Conservation (phyloP, 2,888 invertebrate species). For the Ypsolopha scabrella region DNA sequence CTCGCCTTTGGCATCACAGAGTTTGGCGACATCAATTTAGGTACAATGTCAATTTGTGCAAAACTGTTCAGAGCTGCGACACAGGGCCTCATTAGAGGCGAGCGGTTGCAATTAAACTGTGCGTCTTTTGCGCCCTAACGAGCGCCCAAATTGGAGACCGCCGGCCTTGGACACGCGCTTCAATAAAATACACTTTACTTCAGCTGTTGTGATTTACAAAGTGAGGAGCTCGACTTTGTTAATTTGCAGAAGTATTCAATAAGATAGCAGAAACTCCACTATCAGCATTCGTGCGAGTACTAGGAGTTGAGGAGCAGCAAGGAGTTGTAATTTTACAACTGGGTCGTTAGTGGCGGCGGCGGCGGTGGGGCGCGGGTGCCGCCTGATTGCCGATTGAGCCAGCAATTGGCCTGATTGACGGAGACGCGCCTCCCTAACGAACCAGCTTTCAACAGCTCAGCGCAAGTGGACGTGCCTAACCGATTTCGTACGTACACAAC, state of each 20-base stretch:
- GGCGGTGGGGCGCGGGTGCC: slow-evolving; percentile 21
- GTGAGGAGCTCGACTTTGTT: neutral
- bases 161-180: slow-evolving; percentile 49
- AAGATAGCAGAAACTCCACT: neutral
- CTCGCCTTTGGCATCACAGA: slow-evolving; percentile 31
- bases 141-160: slow-evolving; percentile 59
- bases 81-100: slow-evolving; percentile 62
- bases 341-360: slow-evolving; percentile 50
- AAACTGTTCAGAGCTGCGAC: slow-evolving; percentile 40
- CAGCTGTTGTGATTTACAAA: neutral
- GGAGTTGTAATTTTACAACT: slow-evolving; percentile 52
- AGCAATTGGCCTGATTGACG: slow-evolving; percentile 71
- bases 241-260: neutral
- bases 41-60: slow-evolving; percentile 63
- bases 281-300: slow-evolving; percentile 18
- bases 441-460: slow-evolving; percentile 52
- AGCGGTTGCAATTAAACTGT: slow-evolving; percentile 64
- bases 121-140: slow-evolving; percentile 67
- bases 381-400: slow-evolving; percentile 69
- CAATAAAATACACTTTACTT: slow-evolving; percentile 30
- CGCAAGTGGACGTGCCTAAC: slow-evolving; percentile 37
- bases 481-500: slow-evolving; percentile 3
- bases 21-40: slow-evolving; percentile 53
- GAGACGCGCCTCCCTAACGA: slow-evolving; percentile 60
- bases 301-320: slow-evolving; percentile 21